These are phyloP conservation scores for Hippoglossus stenolepis DNA, from an alignment of 2,113 vertebrate genomes.

Conservation along the genomic window DNA sequence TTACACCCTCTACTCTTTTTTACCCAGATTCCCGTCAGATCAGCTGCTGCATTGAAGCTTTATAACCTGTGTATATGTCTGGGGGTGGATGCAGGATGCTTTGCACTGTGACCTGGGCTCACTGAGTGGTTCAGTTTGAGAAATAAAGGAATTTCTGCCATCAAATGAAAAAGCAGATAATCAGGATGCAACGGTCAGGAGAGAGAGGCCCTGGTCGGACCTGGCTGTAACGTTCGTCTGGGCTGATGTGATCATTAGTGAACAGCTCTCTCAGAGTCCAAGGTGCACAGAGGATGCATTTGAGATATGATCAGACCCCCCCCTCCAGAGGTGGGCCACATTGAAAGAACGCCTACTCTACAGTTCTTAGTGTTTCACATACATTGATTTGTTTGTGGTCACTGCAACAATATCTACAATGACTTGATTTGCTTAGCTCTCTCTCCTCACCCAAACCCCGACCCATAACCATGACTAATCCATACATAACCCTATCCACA, in stretches of 20 bases:
- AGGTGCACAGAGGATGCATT: background rate
- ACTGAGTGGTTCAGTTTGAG: constrained; percentile 1
- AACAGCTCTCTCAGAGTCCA: too few species aligned
- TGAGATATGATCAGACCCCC: background rate
- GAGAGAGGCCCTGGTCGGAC: constrained; percentile 33
- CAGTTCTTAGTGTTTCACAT: too few species aligned
- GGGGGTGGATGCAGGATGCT: background rate
- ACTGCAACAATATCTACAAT: background rate
- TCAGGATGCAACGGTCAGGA: constrained; percentile 9
- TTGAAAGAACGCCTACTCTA: too few species aligned
- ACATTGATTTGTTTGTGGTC: too few species aligned
- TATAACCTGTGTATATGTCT: background rate
- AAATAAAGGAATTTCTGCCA: too few species aligned
- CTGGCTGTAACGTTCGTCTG: background rate
- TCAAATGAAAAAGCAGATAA: too few species aligned
- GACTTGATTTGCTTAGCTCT: background rate
- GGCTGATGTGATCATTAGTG: background rate
- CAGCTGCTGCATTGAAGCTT: constrained; percentile 3
- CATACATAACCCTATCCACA: too few species aligned
- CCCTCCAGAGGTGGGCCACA: too few species aligned
- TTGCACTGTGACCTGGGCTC: too few species aligned
- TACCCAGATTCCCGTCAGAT: background rate
- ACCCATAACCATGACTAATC: too few species aligned
- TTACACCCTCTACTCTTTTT: background rate
- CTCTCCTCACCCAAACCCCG: too few species aligned